Conservation (phyloP, 2,888 invertebrate genomes). For the Unio pictorum region DNA sequence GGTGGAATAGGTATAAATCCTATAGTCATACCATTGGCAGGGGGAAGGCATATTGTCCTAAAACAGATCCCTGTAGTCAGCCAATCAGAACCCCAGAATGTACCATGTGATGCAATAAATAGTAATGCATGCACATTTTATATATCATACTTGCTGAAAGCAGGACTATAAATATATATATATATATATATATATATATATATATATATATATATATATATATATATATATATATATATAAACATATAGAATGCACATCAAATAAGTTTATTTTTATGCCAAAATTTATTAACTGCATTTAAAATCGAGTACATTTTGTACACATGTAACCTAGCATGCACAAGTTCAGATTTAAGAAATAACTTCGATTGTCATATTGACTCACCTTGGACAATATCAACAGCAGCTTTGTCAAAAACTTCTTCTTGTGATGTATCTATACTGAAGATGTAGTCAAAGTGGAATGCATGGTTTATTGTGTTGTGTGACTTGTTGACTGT, state of each 20-base stretch:
- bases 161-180: not conserved
- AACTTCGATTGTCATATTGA: not conserved
- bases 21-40: too few species aligned
- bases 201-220: too few species aligned
- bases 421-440: slow-evolving; percentile 54
- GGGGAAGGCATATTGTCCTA: too few species aligned
- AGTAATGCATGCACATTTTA: too few species aligned
- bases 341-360: too few species aligned
- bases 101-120: too few species aligned
- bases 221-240: not conserved
- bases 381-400: slow-evolving; percentile 62
- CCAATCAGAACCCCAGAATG: too few species aligned
- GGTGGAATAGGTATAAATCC: too few species aligned
- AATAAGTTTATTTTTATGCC: not conserved
- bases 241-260: not conserved
- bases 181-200: too few species aligned
- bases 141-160: too few species aligned
- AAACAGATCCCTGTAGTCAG: too few species aligned
- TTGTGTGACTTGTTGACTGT: slow-evolving; percentile 29
- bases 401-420: slow-evolving; percentile 59
- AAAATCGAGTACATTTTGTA: not conserved
- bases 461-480: slow-evolving; percentile 60
- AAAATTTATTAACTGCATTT: not conserved
- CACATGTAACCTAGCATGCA: too few species aligned
- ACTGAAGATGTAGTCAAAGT: slow-evolving; percentile 60